Base-by-base conservation (phyloP, 2,888 invertebrate genomes). In the Caenorhabditis auriculariae region DNA sequence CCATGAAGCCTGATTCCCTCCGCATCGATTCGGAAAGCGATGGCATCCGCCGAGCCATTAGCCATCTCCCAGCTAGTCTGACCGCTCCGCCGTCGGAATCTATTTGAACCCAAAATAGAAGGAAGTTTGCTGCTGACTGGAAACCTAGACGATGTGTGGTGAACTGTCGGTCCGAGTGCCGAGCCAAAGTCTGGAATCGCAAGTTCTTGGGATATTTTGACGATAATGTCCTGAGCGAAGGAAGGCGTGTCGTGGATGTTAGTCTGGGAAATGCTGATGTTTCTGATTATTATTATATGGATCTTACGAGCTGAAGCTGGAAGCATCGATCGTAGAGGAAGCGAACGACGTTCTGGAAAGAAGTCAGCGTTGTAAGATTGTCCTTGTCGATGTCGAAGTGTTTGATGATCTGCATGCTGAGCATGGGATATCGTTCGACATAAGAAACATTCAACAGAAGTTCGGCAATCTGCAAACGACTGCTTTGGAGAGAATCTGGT, bases 1-100 rank as follows among this genome's bases (percentile, higher is more conserved):
- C 70, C 96, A 27, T 90, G 90, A 38, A 96, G 87, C 24, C 90
- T 88, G 44, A 95, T 88, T 2, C 94, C 94, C 0, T 90, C 86
- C 21, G 90, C 87, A 84, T 96, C 94, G 9, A 95, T 93, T 32
- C 69, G 60, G 43, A 81, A 75, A 1, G 74, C 68, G 12, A 98
- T 90, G 0, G 94, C 94, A 84, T 98, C 96, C 0, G 94, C 92
- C 9, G 92, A 92, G 28, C 94, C 94, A 82, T 92, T 93, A 3
- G 94, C 93, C 0, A 94, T 93, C 82, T 95, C 94, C 96, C 96
- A 96, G 0, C 91, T 90, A 42, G 92, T 88, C 46, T 89, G 89
- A 70, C 90, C 88, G 82, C 93, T 93, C 42, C 90, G 89, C 45
- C 92, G 88, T 39, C 91, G 90, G 83, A 95, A 96, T n/a, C 76